Base-by-base conservation (phyloP, 2,113 vertebrate species). In the Chamaetylas fuelleborni region DNA sequence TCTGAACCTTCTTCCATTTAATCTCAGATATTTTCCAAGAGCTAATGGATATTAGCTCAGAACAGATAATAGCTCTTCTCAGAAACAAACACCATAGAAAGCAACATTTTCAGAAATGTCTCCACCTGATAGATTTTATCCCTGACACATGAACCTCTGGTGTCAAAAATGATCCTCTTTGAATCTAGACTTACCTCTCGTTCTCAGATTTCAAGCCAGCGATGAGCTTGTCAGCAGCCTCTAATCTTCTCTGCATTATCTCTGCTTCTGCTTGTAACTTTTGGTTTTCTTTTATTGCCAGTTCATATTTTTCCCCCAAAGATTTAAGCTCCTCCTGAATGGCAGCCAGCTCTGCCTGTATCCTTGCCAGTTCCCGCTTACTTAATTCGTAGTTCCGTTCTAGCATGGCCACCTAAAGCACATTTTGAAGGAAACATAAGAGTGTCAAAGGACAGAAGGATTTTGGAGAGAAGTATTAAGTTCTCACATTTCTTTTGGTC, bases 211-310 rank as follows among this genome's bases (percentile, higher is more conserved):
- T 98, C 76, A 99, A 97, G 26, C 99, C 99, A 4, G 98, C 98
- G 20, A 99, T 99, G 69, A 99, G 99, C 85, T 99, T 99, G 97
- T 99, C 99, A 3, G 99, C 99, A 2, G 99, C 99, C 1, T 98
- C 95, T 36, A 99, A 97, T 85, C 99, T 98, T 66, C 98, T 98
- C 96, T 99, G 98, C 99, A 99, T 99, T 88, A 99, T 87, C 88
- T 99, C 98, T 0, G 99, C 99, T 95, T 99, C 99, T 61, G 98
- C 98, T 95, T 99, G 99, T 70, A 99, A 98, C 86, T 98, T 97
- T 76, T 98, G 98, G 88, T 99, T 99, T 76, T 99, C 99, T 26
- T 58, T 70, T 69, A 98, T 98, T 80, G 99, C 99, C 0, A 95
- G 98, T 65, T 98, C 97, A 20, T 99, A 99, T 51, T 98, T 99